Percentiles rank a stretch among this genome's conserved stretches.
phyloP scores from a whole-genome alignment of 2,113 vertebrate genomes.

The Nematolebias whitei region DNA sequence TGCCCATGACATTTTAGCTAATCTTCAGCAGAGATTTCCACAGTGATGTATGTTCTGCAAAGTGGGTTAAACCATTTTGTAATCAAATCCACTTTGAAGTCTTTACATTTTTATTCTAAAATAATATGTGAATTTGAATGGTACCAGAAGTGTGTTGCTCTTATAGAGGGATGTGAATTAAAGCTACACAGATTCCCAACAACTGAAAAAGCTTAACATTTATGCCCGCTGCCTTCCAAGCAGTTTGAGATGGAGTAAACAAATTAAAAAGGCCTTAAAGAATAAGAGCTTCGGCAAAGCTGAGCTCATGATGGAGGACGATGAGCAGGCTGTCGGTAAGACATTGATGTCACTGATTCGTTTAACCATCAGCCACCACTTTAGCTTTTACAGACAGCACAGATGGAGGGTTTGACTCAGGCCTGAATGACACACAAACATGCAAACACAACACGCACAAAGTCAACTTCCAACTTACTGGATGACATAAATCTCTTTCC shows the following conservation, averaged over 20 bases:
- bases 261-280: slow-evolving; percentile 50
- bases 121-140: slow-evolving; percentile 26
- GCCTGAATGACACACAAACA: slow-evolving; percentile 10
- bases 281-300: slow-evolving; percentile 29
- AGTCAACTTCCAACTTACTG: slow-evolving; percentile 88
- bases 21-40: slow-evolving; percentile 19
- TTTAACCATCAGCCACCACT: slow-evolving; percentile 10
- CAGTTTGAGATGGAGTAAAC: slow-evolving; percentile 54
- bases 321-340: slow-evolving; percentile 22
- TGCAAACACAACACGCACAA: slow-evolving; percentile 27
- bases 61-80: slow-evolving; percentile 5
- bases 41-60: slow-evolving; percentile 3
- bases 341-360: slow-evolving; percentile 8
- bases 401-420: slow-evolving; percentile 5
- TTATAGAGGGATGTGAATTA: neutral
- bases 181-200: slow-evolving; percentile 20
- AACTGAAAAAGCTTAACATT: slow-evolving; percentile 22
- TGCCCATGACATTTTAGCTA: slow-evolving; percentile 20
- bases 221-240: slow-evolving; percentile 28
- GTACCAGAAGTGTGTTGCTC: slow-evolving; percentile 3
- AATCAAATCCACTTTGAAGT: slow-evolving; percentile 23
- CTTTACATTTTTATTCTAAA: slow-evolving; percentile 11
- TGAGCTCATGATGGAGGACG: slow-evolving; percentile 18
- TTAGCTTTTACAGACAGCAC: slow-evolving; percentile 14
- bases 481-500: slow-evolving; percentile 99